phyloP scores from a whole-genome alignment of 1,140 invertebrate genomes.

The Drosophila nigromelanica region DNA sequence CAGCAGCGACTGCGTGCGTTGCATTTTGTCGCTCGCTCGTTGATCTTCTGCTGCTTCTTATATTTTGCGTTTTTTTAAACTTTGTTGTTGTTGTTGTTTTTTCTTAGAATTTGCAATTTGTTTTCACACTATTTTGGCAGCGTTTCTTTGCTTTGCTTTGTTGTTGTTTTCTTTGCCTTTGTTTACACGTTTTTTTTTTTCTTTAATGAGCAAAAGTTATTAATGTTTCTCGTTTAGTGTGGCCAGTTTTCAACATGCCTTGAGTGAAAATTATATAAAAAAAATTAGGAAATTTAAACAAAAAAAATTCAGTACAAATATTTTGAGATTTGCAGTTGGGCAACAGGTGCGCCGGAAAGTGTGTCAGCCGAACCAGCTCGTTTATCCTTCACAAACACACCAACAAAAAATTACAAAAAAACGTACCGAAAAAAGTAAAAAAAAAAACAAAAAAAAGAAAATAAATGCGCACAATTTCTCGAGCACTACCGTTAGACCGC shows the following conservation, averaged over 20 bases:
- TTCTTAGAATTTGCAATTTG: conserved; percentile 41
- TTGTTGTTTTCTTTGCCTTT: conserved; percentile 23
- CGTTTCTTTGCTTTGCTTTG: conserved; percentile 19
- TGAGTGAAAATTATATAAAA: conserved; percentile 18
- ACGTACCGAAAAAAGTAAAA: conserved; percentile 12
- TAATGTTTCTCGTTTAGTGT: conserved; percentile 3
- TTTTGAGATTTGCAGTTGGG: conserved; percentile 3
- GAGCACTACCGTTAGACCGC: conserved; percentile 39
- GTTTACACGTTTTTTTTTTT: conserved; percentile 15
- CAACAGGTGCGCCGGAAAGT: conserved; percentile 29
- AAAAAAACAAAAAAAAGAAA: neutral
- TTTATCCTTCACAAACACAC: conserved; percentile 15
- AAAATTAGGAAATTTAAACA: conserved; percentile 1
- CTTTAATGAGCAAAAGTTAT: conserved; percentile 32
- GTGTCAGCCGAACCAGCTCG: conserved; percentile 8
- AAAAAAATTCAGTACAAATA: too few relatives aligned
- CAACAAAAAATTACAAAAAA: neutral
- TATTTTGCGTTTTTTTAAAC: neutral
- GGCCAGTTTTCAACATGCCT: conserved; percentile 16
- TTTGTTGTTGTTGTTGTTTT: neutral
- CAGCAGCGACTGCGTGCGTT: conserved; percentile 60
- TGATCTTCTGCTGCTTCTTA: conserved; percentile 9
- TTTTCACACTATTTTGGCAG: conserved; percentile 38
- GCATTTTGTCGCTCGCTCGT: conserved; percentile 59
- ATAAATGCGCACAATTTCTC: conserved; percentile 28